Evolutionary conservation across 2,797 vertebrate genomes (phyloP), one percentile per base, ranked within the genome.

Genomic region (Eulemur mongoz): DNA sequence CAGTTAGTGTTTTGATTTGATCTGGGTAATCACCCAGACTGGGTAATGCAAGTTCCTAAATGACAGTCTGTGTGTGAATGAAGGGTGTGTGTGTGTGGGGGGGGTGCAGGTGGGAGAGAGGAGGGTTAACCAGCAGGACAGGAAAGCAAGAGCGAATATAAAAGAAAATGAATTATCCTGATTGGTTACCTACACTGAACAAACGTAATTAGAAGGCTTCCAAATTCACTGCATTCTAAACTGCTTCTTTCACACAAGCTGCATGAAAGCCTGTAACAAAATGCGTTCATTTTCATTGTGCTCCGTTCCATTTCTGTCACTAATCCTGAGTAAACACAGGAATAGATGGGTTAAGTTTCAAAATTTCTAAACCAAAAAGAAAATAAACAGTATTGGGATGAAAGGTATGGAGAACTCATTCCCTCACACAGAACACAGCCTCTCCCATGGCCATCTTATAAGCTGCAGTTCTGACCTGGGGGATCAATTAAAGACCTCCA

Each of bases 301-400:
- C 38, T 27, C 75, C 12, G 2, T n/a, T 73, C 91, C 40, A n/a
- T 30, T 89, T 76, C 91, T 97, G 80, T 86, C 59, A 43, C 89
- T 91, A 89, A 82, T 75, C 83, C 89, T 72, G 40, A 83, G 89
- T 81, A 84, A 95, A 96, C 48, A 76, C 17, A 61, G 86, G 69
- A 84, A 89, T 72, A 65, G 72, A 89, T n/a, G 78, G 72, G 72
- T 94, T 93, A 96, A 87, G 35, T 93, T 72, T 92, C 89, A 73
- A 96, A 96, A 97, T 95, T 97, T 93, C 89, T 92, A 94, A 96
- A 88, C 89, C 35, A 32, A 96, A 97, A 93, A 78, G 84, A 92
- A 92, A 97, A 97, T 57, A 96, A 96, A 96, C 92, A 89, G n/a
- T 69, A 85, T 38, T 94, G 93, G 97, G 95, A 96, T 20, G 88